Base-by-base conservation (phyloP, 1,140 invertebrate species). In the Diabrotica undecimpunctata region DNA sequence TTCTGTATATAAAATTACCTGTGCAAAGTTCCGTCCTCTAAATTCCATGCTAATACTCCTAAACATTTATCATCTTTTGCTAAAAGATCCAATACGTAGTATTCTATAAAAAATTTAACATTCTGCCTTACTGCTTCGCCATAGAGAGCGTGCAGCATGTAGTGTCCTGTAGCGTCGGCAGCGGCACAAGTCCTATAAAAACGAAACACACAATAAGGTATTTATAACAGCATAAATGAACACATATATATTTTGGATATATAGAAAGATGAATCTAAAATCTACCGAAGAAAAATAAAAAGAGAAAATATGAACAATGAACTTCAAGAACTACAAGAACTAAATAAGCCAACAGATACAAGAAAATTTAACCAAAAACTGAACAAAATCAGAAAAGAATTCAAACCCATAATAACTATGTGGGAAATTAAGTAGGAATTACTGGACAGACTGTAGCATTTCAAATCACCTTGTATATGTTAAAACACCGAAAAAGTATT, bases 21-120 rank as follows among this genome's bases (percentile, higher is more conserved):
- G 74, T 94, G 93, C 65, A 95, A 81, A 7, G 86, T 83, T n/a
- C 93, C 93, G 74, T 93, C 91, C 76, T 93, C 92, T 37, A 94
- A 76, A 76, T 86, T 86, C 69, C 92, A 81, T 12, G 92, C 91
- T 54, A 90, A 83, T 0, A 93, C 86, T 54, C 92, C 92, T 36
- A 82, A 78, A 73, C 88, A 89, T 72, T 84, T 83, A 7, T 85
- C 86, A 60, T 86, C 85, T 62, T 90, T 85, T 88, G 94, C 93
- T 4, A 95, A 77, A 35, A 95, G 79, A 81, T 95, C 92, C 54
- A 94, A 76, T 7, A 89, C 92, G 75, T 91, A 92, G 73, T 91
- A 95, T 75, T 95, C 92, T 64, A 93, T 83, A 74, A 93, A 95
- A 80, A 92, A 95, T 62, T 91, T 84, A 56, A 88, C 88, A 67